Conservation (phyloP, 2,113 vertebrate species). For the Platichthys stellatus region DNA sequence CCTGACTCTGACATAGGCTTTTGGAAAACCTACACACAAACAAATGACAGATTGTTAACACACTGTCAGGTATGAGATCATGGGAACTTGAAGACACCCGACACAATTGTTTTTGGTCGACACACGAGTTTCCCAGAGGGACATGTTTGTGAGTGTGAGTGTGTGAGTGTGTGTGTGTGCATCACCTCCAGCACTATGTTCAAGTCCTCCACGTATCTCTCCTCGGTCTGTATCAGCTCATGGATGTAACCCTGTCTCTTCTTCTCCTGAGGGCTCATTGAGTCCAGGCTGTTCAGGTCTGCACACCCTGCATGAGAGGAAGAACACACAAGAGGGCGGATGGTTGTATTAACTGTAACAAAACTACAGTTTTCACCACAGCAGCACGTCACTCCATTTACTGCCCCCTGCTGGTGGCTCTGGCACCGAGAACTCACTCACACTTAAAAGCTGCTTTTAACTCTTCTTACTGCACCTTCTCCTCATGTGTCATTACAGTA, state of each 20-base stretch:
- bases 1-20: constrained; percentile 92
- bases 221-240: constrained; percentile 93
- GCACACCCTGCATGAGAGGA: constrained; percentile 87
- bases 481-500: background rate
- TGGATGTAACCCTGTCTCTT: constrained; percentile 97
- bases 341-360: background rate
- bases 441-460: background rate
- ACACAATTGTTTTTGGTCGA: background rate
- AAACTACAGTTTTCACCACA: background rate
- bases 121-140: background rate
- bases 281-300: constrained; percentile 90
- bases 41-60: background rate
- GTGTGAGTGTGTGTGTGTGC: background rate
- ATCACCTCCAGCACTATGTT: constrained; percentile 93
- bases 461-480: no score
- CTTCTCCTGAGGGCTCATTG: constrained; percentile 90
- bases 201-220: constrained; percentile 92
- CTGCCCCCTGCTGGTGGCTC: constrained; percentile 40
- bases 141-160: background rate
- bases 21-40: constrained; percentile 87
- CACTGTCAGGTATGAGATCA: background rate
- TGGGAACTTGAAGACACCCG: background rate
- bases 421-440: background rate
- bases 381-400: background rate
- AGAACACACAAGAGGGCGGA: background rate